Evolutionary conservation across 2,888 invertebrate genomes (phyloP).

Genomic region (Eudasyphora cyanicolor): DNA sequence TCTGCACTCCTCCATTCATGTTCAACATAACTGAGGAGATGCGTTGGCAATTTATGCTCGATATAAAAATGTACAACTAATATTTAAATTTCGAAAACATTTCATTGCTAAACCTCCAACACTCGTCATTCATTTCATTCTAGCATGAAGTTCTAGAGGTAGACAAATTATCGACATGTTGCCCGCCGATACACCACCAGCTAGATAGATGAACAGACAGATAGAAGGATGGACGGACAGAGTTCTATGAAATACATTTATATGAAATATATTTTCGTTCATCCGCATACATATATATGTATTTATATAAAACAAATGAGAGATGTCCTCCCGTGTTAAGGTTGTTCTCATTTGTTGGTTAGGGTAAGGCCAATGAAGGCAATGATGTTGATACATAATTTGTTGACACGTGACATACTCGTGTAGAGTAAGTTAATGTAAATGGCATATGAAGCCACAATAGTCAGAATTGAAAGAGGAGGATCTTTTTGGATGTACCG

Average conservation of each 20-base stretch:
- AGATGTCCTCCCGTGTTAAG: slow-evolving; percentile 6
- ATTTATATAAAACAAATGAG: slow-evolving; percentile 20
- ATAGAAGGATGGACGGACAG: slow-evolving; percentile 10
- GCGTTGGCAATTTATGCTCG: slow-evolving; percentile 60
- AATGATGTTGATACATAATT: slow-evolving; percentile 74
- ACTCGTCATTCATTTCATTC: too few species aligned
- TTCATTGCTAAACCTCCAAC: not conserved
- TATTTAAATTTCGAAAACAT: slow-evolving; percentile 57
- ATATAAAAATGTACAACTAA: slow-evolving; percentile 47
- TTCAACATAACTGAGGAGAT: slow-evolving; percentile 59
- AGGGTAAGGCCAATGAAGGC: not conserved
- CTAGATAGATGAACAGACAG: too few species aligned
- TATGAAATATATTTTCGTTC: too few species aligned
- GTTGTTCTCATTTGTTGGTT: not conserved
- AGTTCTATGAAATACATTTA: too few species aligned
- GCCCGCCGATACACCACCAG: too few species aligned
- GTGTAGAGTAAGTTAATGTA: not conserved
- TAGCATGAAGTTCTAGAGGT: slow-evolving; percentile 36
- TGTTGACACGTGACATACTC: slow-evolving; percentile 78
- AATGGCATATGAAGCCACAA: not conserved
- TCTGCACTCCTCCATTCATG: slow-evolving; percentile 37
- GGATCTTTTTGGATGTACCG: not conserved
- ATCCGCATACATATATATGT: slow-evolving; percentile 11
- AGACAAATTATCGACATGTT: slow-evolving; percentile 63
- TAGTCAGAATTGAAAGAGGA: not conserved